phyloP scores from a whole-genome alignment of 1,140 invertebrate genomes.

The Caenorhabditis inopinata region DNA sequence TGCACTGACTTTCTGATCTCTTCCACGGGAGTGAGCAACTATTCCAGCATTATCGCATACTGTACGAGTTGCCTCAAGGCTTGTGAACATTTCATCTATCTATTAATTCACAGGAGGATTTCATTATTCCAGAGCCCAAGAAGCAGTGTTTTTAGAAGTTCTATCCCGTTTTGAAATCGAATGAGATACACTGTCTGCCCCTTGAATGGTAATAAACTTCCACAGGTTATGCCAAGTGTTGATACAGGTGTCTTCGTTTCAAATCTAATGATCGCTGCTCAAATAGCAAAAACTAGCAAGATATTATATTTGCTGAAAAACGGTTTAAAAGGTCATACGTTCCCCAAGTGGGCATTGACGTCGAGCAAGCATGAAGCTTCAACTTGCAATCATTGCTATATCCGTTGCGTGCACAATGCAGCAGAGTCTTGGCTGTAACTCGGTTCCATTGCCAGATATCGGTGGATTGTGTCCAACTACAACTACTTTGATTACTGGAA shows the following conservation, averaged over 20 bases:
- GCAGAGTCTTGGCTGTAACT: background rate
- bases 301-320: background rate
- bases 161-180: no score
- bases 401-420: background rate
- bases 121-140: background rate
- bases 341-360: background rate
- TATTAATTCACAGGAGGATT: no score
- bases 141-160: no score
- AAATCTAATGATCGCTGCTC: slow-evolving; percentile 1
- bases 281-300: background rate
- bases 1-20: background rate
- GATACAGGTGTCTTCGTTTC: slow-evolving; percentile 14
- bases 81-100: background rate
- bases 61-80: slow-evolving; percentile 27
- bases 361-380: background rate
- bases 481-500: background rate
- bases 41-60: background rate
- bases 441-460: background rate
- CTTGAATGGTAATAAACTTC: background rate
- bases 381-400: background rate
- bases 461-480: background rate
- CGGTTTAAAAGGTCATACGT: slow-evolving; percentile 19
- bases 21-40: slow-evolving; percentile 21
- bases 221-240: background rate
- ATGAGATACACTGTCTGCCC: background rate